Percentiles rank a stretch among this genome's conserved stretches.
Evolutionary conservation across 2,888 invertebrate species (phyloP).

Genomic region (Linnaemya tessellans): DNA sequence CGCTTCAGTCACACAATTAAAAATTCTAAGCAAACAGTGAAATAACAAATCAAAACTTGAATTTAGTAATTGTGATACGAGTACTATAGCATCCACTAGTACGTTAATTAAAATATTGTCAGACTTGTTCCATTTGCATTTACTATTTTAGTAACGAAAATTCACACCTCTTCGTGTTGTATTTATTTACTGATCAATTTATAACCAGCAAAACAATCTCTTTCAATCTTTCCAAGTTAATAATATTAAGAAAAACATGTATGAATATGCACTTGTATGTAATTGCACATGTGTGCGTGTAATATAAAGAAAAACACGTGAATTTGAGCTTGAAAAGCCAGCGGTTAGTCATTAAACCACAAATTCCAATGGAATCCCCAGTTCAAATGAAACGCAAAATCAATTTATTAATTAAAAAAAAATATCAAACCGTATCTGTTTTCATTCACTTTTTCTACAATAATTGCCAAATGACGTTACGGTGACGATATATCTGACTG

Average conservation of each 20-base stretch:
- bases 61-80: too few relatives aligned
- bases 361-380: slow-evolving; percentile 46
- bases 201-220: not conserved
- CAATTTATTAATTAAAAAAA: not conserved
- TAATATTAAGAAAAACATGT: too few relatives aligned
- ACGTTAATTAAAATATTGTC: too few relatives aligned
- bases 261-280: not conserved
- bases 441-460: not conserved
- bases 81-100: too few relatives aligned
- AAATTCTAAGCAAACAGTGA: too few relatives aligned
- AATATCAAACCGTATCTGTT: not conserved
- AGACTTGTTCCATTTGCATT: too few relatives aligned
- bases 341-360: slow-evolving; percentile 36
- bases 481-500: not conserved
- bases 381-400: not conserved
- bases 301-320: slow-evolving; percentile 10
- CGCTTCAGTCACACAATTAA: too few relatives aligned
- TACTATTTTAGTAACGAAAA: too few relatives aligned
- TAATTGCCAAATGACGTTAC: not conserved
- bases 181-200: not conserved
- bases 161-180: too few relatives aligned
- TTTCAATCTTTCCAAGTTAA: too few relatives aligned
- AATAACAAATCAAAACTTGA: too few relatives aligned
- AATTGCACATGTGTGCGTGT: not conserved
- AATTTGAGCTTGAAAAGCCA: not conserved